Evolutionary conservation across 1,140 invertebrate species (phyloP), one percentile per base, ranked within the genome.

Genomic region (Bactericera cockerelli): DNA sequence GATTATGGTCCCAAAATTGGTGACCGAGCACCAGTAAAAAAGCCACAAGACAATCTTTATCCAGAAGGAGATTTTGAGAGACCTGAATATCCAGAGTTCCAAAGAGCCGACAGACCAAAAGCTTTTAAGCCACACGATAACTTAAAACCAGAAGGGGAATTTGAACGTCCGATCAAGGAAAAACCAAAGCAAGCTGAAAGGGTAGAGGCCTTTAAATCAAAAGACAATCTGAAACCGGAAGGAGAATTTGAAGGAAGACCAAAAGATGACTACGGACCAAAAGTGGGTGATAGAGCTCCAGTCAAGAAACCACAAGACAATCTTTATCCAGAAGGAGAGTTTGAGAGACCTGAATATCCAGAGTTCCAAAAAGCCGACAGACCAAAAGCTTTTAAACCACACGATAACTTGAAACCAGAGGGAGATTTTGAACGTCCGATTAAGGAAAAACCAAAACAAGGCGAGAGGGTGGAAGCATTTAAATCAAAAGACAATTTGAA

Each of bases 321-420:
- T 65, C 68, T 84, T 0, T 73, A 69, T 62, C 76, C 79, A 2
- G 81, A 83, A 71, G 79, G 81, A 6, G 77, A 82, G 0, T 83
- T 83, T 64, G 78, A 83, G 63, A 70, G 74, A 55, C 77, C 75
- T 0, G 72, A 76, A 56, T 74, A 75, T 67, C 71, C 77, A 0
- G 65, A 75, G 66, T 84, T 61, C 22, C 10, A 26, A 26, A 61
- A 60, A 16, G 63, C 26, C 22, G 64, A 66, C 58, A 55, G 64
- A 36, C 72, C 70, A 33, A 63, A 66, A 21, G 70, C 70, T 53
- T 72, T 73, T 4, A 72, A 71, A 65, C 76, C 71, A 19, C 63
- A 72, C 58, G 78, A 77, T 64, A 80, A 81, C 65, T 62, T 80
- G 0, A 68, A 69, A 58, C 75, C 75, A 1, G 78, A 80, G 68